phyloP scores from a whole-genome alignment of 2,113 vertebrate genomes.

The Sturnira hondurensis region DNA sequence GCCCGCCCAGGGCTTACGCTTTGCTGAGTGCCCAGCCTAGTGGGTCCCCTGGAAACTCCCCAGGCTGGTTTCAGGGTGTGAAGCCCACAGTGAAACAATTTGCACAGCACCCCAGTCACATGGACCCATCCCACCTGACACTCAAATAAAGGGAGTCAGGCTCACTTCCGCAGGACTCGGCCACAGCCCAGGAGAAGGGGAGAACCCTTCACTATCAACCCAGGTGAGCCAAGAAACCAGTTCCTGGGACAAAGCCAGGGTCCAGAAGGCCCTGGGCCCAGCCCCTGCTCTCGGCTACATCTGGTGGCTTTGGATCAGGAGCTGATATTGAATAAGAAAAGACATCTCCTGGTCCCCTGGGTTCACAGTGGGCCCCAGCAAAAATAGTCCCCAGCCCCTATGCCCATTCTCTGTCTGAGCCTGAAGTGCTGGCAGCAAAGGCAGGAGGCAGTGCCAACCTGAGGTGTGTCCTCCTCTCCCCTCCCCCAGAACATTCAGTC shows the following conservation, averaged over 20 bases:
- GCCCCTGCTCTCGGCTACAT: not conserved
- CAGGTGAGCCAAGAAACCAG: conserved; percentile 15
- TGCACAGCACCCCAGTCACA: not conserved
- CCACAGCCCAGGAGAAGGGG: not conserved
- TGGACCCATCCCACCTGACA: not conserved
- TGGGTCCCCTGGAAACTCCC: conserved; percentile 11
- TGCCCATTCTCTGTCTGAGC: not conserved
- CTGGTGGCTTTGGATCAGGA: not conserved
- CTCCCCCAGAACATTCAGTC: not conserved
- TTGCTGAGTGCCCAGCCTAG: not conserved
- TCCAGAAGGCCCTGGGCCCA: not conserved
- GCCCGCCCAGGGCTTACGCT: not conserved
- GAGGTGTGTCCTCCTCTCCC: not conserved
- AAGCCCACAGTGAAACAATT: not conserved
- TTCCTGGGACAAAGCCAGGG: not conserved
- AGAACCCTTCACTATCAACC: not conserved
- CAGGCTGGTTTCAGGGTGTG: not conserved
- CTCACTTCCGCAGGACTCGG: not conserved
- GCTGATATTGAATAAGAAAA: not conserved
- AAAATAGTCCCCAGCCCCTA: not conserved
- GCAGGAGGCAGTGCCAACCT: not conserved
- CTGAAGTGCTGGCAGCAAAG: not conserved
- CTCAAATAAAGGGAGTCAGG: conserved; percentile 37
- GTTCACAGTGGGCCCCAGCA: not conserved
- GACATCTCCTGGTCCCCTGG: not conserved